A percentile compares a stretch with the other conserved stretches of the same genome.
Evolutionary conservation across 2,113 vertebrate species (phyloP).

Genomic region (Isurus oxyrinchus): DNA sequence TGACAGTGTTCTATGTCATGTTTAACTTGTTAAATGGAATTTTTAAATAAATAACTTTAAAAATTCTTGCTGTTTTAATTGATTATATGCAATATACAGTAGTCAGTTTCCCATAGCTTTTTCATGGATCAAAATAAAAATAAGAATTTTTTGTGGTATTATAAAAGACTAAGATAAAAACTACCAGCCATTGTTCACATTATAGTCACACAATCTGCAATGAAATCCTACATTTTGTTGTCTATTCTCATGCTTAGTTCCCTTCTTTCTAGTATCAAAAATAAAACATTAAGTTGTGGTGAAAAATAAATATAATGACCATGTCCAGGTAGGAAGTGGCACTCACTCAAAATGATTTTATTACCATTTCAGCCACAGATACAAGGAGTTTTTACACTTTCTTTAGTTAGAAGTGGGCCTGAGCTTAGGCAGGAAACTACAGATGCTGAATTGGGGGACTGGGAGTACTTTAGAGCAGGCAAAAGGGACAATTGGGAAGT

Average conservation of each 20-base stretch:
- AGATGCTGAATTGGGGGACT: not conserved
- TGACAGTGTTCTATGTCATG: conserved; percentile 22
- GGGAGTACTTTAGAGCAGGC: not conserved
- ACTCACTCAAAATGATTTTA: not conserved
- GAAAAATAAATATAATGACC: not conserved
- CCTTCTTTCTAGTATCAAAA: not conserved
- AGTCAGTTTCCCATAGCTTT: not conserved
- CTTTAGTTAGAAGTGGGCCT: not conserved
- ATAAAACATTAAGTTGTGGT: not conserved
- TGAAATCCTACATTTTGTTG: not conserved
- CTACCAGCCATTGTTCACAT: not conserved
- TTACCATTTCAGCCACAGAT: not conserved
- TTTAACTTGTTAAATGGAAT: conserved; percentile 13
- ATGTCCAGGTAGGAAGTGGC: not conserved
- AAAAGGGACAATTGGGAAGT: not conserved
- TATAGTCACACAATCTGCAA: not conserved
- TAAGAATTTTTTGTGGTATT: not conserved
- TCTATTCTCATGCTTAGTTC: not conserved
- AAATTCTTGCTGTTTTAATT: conserved; percentile 19
- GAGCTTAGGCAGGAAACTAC: not conserved
- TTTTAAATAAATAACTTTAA: conserved; percentile 24
- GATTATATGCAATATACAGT: not conserved
- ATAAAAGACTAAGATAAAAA: not conserved
- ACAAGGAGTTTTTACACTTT: not conserved
- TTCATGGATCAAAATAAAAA: not conserved